Evolutionary conservation across 2,888 invertebrate species (phyloP).

Genomic region (Epinotia demarniana): DNA sequence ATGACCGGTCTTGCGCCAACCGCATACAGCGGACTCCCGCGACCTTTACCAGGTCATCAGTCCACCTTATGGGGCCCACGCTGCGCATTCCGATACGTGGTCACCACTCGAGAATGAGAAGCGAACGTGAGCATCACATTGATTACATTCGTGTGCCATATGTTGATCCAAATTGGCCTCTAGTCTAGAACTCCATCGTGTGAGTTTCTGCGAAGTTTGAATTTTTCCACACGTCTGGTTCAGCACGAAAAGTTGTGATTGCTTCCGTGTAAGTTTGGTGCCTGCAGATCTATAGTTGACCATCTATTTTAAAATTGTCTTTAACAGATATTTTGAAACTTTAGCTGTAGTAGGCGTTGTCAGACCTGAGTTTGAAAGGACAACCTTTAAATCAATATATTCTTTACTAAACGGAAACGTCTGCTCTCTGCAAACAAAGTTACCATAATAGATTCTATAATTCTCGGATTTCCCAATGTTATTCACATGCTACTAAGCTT

Average conservation of each 20-base stretch:
- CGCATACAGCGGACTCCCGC: too few species aligned
- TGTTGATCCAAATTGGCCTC: background rate
- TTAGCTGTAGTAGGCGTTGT: background rate
- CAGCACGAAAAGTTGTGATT: conserved; percentile 27
- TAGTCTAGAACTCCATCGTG: background rate
- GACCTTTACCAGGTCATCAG: too few species aligned
- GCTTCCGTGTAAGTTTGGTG: conserved; percentile 21
- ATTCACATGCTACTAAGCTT: background rate
- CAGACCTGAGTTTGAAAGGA: background rate
- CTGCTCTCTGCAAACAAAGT: background rate
- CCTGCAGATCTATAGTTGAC: background rate
- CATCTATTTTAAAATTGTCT: conserved; percentile 6
- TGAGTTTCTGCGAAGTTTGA: background rate
- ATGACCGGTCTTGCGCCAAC: too few species aligned
- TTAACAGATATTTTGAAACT: conserved; percentile 11
- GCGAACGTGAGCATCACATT: background rate
- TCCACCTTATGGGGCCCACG: too few species aligned
- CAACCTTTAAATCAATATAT: background rate
- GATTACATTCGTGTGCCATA: background rate
- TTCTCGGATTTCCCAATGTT: background rate
- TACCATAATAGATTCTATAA: background rate
- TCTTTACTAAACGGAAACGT: background rate
- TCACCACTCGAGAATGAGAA: too few species aligned
- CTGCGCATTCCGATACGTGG: too few species aligned
- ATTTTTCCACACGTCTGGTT: conserved; percentile 12